phyloP scores from a whole-genome alignment of 2,888 invertebrate genomes.

The Xanthia togata region DNA sequence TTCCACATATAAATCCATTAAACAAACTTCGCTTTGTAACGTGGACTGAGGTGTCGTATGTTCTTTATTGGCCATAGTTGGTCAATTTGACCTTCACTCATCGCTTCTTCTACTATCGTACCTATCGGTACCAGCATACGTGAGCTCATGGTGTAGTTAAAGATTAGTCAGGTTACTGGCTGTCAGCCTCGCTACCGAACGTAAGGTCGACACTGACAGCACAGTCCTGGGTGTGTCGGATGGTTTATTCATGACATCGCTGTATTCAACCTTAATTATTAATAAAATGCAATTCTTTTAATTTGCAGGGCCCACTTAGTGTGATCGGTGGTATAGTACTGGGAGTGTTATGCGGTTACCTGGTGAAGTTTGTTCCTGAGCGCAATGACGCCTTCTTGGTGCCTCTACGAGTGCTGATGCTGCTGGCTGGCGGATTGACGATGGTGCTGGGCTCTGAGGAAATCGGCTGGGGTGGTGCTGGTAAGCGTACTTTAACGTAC shows the following conservation, averaged over 20 bases:
- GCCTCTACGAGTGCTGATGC: constrained; percentile 94
- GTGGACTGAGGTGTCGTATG: background rate
- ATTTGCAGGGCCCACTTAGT: constrained; percentile 93
- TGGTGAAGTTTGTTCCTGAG: constrained; percentile 96
- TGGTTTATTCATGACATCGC: background rate
- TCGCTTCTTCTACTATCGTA: background rate
- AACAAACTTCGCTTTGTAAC: background rate
- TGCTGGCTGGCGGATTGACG: constrained; percentile 95
- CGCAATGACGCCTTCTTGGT: constrained; percentile 95
- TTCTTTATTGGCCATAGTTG: background rate
- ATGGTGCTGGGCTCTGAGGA: constrained; percentile 96
- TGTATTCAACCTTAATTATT: background rate
- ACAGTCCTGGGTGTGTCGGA: background rate
- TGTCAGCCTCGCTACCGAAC: background rate
- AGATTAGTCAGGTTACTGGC: background rate
- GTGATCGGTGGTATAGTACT: constrained; percentile 95
- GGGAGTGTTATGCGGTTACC: constrained; percentile 95
- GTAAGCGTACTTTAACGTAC: constrained; percentile 70
- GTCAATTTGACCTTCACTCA: background rate
- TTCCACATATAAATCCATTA: background rate
- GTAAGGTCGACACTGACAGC: background rate
- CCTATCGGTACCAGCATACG: background rate
- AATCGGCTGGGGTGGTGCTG: constrained; percentile 93
- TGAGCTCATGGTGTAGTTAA: background rate
- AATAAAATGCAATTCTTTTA: constrained; percentile 1